phyloP scores from a whole-genome alignment of 2,797 vertebrate species.

The Anguilla marmorata region DNA sequence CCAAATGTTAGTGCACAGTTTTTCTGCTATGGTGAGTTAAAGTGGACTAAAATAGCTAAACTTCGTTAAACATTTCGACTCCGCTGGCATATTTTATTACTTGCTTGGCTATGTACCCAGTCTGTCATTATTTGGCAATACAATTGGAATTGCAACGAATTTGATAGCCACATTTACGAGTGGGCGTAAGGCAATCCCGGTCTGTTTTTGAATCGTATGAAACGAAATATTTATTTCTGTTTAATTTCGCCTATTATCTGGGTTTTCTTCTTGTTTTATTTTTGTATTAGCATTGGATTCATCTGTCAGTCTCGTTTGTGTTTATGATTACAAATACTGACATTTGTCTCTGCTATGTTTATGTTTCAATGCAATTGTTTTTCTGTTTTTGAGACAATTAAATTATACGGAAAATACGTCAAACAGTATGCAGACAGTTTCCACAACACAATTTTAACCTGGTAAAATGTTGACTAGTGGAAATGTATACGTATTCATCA shows the following conservation, averaged over 20 bases:
- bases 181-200: not conserved
- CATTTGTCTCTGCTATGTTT: not conserved
- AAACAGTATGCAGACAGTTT: not conserved
- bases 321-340: not conserved
- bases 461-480: not conserved
- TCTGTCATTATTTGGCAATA: constrained; percentile 1
- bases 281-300: not conserved
- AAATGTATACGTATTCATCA: not conserved
- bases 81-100: constrained; percentile 26
- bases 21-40: constrained; percentile 99
- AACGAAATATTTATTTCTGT: constrained; percentile 2
- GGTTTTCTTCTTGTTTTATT: not conserved
- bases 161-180: not conserved
- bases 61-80: constrained; percentile 36
- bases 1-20: constrained; percentile 99
- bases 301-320: not conserved
- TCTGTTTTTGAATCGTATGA: not conserved
- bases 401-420: not conserved
- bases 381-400: not conserved
- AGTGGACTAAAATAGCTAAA: constrained; percentile 48
- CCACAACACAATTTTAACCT: not conserved
- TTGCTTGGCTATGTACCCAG: constrained; percentile 34
- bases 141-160: not conserved
- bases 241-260: not conserved
- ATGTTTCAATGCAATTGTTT: not conserved